Evolutionary conservation across 1,140 invertebrate genomes (phyloP).

Genomic region (Oncopodura yosiiana): DNA sequence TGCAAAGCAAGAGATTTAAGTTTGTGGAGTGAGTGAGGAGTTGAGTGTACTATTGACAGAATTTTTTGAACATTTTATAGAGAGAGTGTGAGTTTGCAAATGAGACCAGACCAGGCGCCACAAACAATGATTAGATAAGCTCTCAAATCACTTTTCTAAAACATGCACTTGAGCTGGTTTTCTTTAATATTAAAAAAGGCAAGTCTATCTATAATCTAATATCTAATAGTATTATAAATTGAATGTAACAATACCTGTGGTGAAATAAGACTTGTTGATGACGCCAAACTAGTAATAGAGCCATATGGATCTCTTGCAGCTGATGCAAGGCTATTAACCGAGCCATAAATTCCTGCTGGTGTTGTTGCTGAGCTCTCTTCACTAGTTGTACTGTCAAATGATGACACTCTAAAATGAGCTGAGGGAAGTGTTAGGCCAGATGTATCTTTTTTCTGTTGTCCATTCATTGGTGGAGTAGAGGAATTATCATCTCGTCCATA

Average conservation of each 20-base stretch:
- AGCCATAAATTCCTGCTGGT: conserved; percentile 40
- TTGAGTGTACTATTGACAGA: no score
- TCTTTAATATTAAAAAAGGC: no score
- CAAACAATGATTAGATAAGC: no score
- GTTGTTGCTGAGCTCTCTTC: conserved; percentile 42
- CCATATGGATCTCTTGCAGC: conserved; percentile 48
- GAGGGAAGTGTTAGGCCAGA: conserved; percentile 24
- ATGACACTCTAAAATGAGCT: conserved; percentile 34
- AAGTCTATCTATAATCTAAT: no score
- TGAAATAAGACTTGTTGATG: conserved; percentile 53
- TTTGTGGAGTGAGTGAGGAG: no score
- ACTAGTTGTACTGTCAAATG: conserved; percentile 44
- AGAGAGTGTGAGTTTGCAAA: no score
- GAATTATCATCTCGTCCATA: conserved; percentile 24
- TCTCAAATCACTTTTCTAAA: no score
- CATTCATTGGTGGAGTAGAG: not conserved
- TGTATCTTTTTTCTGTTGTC: conserved; percentile 10
- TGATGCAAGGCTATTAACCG: conserved; percentile 39
- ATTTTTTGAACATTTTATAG: no score
- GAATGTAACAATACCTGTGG: conserved; percentile 50
- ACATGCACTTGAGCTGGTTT: no score
- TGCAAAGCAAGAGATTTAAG: no score
- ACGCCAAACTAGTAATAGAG: conserved; percentile 52
- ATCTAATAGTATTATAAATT: no score
- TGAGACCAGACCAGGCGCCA: no score